These are phyloP conservation scores for Drosophila acutilabella DNA, from an alignment of 2,888 invertebrate species.

Conservation along the genomic window DNA sequence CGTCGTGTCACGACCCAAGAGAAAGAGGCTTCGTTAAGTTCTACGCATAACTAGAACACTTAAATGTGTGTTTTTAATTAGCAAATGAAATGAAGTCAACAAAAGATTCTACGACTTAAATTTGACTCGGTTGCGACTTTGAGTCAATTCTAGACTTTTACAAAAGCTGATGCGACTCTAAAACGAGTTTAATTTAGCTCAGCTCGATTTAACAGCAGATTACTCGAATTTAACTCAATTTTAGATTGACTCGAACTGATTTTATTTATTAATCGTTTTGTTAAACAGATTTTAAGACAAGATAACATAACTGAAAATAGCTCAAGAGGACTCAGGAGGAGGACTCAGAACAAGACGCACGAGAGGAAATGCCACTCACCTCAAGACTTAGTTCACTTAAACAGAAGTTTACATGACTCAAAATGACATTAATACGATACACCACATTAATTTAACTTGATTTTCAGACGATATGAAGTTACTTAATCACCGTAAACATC, in stretches of 20 bases:
- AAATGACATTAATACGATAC: too few species aligned
- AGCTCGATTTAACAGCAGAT: background rate
- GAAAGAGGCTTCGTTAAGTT: background rate
- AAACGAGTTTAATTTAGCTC: background rate
- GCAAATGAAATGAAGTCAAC: background rate
- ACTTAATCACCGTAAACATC: too few species aligned
- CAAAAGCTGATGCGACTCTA: background rate
- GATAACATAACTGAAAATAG: too few species aligned
- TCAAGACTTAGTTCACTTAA: too few species aligned
- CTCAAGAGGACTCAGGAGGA: too few species aligned
- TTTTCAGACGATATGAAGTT: too few species aligned
- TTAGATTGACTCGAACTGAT: background rate
- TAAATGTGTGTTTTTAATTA: background rate
- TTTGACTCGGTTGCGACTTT: background rate
- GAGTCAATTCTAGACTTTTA: background rate
- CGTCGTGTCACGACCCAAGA: slow-evolving; percentile 13
- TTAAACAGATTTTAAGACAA: too few species aligned
- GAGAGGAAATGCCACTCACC: too few species aligned
- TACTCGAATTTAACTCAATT: background rate
- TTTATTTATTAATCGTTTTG: background rate
- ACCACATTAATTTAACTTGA: too few species aligned
- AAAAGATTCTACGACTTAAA: background rate
- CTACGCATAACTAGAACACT: background rate
- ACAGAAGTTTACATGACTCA: too few species aligned
- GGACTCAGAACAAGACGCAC: too few species aligned